Evolutionary conservation across 2,888 invertebrate species (phyloP), one percentile per base, ranked within the genome.

Genomic region (Pyrocoelia pectoralis): DNA sequence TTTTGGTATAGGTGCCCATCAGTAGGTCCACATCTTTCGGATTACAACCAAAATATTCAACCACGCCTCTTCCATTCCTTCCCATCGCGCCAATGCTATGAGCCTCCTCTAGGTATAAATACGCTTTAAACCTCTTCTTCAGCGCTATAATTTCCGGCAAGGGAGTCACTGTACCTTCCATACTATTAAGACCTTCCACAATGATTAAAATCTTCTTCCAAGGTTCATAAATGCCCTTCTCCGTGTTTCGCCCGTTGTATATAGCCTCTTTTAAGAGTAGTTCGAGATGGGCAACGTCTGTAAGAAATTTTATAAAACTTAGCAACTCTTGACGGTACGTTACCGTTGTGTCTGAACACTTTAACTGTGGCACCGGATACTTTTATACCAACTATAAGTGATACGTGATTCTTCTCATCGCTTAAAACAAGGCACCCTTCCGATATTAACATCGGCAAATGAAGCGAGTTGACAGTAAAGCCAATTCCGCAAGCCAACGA

Each of bases 1-100:
- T 98, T 84, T 99, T 98, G 1, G 98, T 98, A 81, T 97, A 97
- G 17, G 98, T 99, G 72, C 98, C 98, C 98, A 99, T 99, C 69
- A 97, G 85, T 73, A 95, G 90, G 78, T 99, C 98, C 13, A 98
- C 87, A 76, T 98, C 94, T 2, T 81, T 83, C 0, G 97, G 91
- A 82, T 91, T 84, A 66, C 92, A 88, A 43, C 89, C 89, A 79
- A 91, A 94, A 83, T 93, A 94, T 80, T 98, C 98, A 0, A 91
- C 84, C 19, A 95, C 90, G 10, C 98, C 98, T 68, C 93, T 86
- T 0, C 98, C 98, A 73, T 85, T 85, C 65, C 75, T 77, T 1
- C 98, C 98, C 84, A 97, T 85, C 0, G 98, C 98, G 56, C 98
- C 98, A 64, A 97, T 89, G 76, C 96, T 96, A 84, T 99, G 98